phyloP scores from a whole-genome alignment of 1,140 invertebrate species.

The Hestina assimilis region DNA sequence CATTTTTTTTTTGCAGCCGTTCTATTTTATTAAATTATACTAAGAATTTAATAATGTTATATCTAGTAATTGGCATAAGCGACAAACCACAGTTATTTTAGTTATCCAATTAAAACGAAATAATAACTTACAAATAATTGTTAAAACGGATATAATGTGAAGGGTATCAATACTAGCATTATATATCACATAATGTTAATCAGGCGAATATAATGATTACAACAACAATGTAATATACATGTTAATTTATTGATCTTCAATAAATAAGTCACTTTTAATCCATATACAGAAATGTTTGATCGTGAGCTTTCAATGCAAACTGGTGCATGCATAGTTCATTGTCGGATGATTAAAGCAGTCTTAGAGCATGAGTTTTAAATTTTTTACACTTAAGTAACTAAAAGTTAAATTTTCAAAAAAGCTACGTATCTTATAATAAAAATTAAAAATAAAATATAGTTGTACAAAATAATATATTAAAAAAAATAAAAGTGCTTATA shows the following conservation, averaged over 20 bases:
- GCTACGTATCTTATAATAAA: no score
- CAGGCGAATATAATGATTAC: no score
- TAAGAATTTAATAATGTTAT: neutral
- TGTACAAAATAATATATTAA: no score
- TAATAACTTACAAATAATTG: neutral
- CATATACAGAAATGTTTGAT: slow-evolving; percentile 21
- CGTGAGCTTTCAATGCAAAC: slow-evolving; percentile 38
- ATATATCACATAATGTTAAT: no score
- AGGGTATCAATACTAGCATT: neutral
- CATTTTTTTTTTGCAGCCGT: neutral
- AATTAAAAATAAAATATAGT: no score
- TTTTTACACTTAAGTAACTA: no score
- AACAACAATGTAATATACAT: neutral
- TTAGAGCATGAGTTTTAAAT: slow-evolving; percentile 11
- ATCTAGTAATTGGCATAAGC: neutral
- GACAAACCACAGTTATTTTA: slow-evolving; percentile 7
- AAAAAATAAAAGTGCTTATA: no score
- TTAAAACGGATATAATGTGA: neutral
- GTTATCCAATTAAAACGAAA: neutral
- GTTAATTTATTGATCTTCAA: slow-evolving; percentile 4
- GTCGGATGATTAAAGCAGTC: slow-evolving; percentile 16
- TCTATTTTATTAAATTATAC: neutral
- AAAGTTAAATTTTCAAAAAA: no score
- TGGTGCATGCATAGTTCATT: slow-evolving; percentile 30
- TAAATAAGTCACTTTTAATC: neutral